phyloP scores from a whole-genome alignment of 2,113 vertebrate species.

The Damaliscus lunatus region DNA sequence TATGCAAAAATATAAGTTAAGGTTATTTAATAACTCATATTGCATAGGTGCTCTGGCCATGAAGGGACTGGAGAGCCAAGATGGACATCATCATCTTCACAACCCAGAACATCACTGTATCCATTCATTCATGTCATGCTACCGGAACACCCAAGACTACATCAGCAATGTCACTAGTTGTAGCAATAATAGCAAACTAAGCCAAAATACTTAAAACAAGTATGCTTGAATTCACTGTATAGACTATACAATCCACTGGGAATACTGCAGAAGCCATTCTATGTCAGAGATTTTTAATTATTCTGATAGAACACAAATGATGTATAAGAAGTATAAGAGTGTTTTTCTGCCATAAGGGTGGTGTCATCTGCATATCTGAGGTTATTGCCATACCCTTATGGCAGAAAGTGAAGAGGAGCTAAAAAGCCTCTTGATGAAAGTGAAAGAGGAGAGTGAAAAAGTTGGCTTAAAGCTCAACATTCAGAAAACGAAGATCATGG shows the following conservation, averaged over 20 bases:
- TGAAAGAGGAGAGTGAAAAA: no score
- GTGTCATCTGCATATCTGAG: no score
- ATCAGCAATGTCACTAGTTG: not conserved
- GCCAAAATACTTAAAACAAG: not conserved
- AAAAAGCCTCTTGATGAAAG: no score
- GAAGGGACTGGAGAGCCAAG: not conserved
- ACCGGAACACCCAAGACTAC: not conserved
- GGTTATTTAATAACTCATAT: not conserved
- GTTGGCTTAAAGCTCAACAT: no score
- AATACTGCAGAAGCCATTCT: not conserved
- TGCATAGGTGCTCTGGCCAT: not conserved
- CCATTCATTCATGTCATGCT: not conserved
- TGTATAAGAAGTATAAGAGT: not conserved
- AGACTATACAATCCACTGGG: not conserved
- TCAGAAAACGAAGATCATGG: no score
- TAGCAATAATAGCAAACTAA: not conserved
- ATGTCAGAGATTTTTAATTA: not conserved
- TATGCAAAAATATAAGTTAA: not conserved
- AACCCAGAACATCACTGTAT: not conserved
- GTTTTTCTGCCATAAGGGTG: not conserved
- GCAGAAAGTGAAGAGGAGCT: no score
- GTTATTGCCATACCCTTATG: no score
- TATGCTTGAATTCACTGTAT: not conserved
- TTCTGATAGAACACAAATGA: not conserved
- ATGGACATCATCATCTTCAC: not conserved